Base-by-base conservation (phyloP, 2,797 vertebrate species). In the Cryptoblepharus egeriae region DNA sequence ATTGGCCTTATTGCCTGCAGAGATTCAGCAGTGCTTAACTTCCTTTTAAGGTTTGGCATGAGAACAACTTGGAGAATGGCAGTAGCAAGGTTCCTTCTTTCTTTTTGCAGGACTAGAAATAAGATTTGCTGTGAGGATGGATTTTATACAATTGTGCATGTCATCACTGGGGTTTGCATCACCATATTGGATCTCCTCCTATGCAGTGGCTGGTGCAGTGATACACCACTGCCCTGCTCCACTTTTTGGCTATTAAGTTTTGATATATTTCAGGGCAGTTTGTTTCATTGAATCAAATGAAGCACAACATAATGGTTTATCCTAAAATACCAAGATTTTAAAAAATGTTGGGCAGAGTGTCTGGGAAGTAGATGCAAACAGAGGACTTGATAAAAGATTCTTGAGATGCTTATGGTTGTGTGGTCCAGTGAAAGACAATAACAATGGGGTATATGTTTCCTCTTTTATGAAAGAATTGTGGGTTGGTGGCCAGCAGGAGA, bases 21-120 rank as follows among this genome's bases (percentile, higher is more conserved):
- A 83, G 86, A 80, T 71, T 42, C 16, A 84, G 2, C 20, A 49
- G 86, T 26, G 76, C 24, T 49, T 80, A 88, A 35, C 30, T 85
- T 85, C 82, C 32, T 86, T 70, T 13, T 30, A 39, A 86, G 63
- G 26, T 37, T 81, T 68, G 65, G 3, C 77, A 83, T 71, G 69
- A 68, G 60, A 79, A 60, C 15, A 68, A 9, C 55, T 67, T 69
- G 72, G 76, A 71, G 77, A 74, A 57, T 79, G 35, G 37, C 83
- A 22, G 42, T 55, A 63, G 77, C 64, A 71, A 15, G 28, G 26
- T 45, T 15, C 42, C 12, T 49, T 16, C 20, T n/a, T 71, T 71
- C 68, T 71, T 71, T 42, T 49, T 49, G 28, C 42, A 49, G 28
- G 42, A 45, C 69, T 70, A 42, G 13, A 39, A 69, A 10, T 69